Base-by-base conservation (phyloP, 2,797 vertebrate genomes). In the Macropodus opercularis region DNA sequence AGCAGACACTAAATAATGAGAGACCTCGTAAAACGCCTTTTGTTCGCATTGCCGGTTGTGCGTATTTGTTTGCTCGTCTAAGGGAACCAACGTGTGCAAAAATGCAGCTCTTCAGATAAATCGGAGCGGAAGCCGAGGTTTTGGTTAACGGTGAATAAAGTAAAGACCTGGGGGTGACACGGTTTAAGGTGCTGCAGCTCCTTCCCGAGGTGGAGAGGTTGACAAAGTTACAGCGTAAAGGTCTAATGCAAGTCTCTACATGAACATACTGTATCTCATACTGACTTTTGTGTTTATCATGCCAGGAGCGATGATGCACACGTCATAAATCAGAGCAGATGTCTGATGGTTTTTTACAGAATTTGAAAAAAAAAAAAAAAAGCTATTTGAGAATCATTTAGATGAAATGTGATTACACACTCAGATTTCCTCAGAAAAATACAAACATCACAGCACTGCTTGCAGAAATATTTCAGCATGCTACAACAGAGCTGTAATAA, bases 61-160 rank as follows among this genome's bases (percentile, higher is more conserved):
- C 39, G 57, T 64, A 14, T 61, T 19, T 48, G 6, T 36, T 29
- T 61, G 36, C 26, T 21, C 18, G 15, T 56, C 46, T 47, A 32
- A 49, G 34, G 6, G 35, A 40, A 26, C 29, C 11, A 32, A 15
- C 19, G 5, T 27, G 55, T 54, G 58, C 32, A 51, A 38, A 50
- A 55, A 35, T 32, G 58, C 29, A 19, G 56, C 63, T 63, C 49
- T 14, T 2, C 14, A 52, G 50, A 27, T 21, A 40, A 51, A 44
- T 7, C n/a, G 4, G 5, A 5, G n/a, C 14, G 36, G 80, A 75
- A 72, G 60, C 57, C 43, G 77, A 1, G 53, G 74, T 62, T 71
- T 69, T 54, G 74, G 76, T 81, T 49, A 23, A 12, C 59, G 10
- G 1, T 49, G 80, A 82, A 85, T 61, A 84, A 85, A 80, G 86